Base-by-base conservation (phyloP, 2,888 invertebrate genomes). In the Synanthedon tipuliformis region DNA sequence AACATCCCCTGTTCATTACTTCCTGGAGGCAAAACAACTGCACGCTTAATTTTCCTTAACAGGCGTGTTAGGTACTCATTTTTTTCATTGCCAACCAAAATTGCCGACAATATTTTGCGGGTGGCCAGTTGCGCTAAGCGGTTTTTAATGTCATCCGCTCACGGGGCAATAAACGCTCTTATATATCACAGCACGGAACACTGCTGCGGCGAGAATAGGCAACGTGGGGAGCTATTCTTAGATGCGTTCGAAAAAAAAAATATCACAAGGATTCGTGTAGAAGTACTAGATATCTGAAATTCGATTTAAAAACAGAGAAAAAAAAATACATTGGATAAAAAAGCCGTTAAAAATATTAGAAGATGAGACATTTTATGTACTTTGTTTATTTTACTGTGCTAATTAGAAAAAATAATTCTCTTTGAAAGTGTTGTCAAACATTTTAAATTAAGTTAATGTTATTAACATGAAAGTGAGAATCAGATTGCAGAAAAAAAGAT, bases 121-220 rank as follows among this genome's bases (percentile, higher is more conserved):
- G 61, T 55, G 63, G 59, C 55, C 61, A 57, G 62, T n/a, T 48
- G n/a, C 59, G 68, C 80, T 81, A 81, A 82, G 78, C 80, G 73
- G 68, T 82, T 82, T 81, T 81, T 81, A 81, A 81, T 81, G 79
- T 76, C 75, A 73, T 74, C 72, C 74, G 68, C 59, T 61, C 60
- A 61, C 64, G 57, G 60, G 62, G 73, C 68, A 71, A 76, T 75
- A 75, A 75, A 71, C 66, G 65, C 61, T 61, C 60, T 61, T 67
- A 71, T 71, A 73, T 70, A 70, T 70, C 68, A 68, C 63, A 57
- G 62, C 57, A 68, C 61, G 61, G 59, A 63, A 66, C 59, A n/a
- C n/a, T n/a, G 57, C 56, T 54, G 53, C 53, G 61, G 60, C 53
- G 51, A 50, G 15, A 41, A 51, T 12, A 18, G 41, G 15, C 45